phyloP scores from a whole-genome alignment of 2,113 vertebrate genomes.

The Carassius gibelio region DNA sequence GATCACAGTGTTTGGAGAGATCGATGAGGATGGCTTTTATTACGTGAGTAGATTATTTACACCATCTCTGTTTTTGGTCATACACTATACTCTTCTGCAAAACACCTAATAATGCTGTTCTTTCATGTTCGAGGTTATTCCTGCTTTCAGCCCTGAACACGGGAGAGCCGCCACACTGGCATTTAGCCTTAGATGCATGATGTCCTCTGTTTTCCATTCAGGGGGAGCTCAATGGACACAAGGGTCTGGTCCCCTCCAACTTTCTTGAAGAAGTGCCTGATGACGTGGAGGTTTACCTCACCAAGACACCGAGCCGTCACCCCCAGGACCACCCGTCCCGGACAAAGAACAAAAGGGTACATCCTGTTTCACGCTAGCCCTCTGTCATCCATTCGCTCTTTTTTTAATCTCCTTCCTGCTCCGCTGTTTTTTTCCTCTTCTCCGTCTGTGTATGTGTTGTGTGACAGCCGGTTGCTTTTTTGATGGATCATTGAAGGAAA shows the following conservation, averaged over 20 bases:
- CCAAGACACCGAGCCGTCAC: slow-evolving; percentile 79
- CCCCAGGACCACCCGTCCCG: slow-evolving; percentile 80
- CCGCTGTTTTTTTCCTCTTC: slow-evolving; percentile 44
- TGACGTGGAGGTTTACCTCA: slow-evolving; percentile 95
- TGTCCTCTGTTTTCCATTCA: slow-evolving; percentile 59
- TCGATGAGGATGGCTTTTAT: slow-evolving; percentile 98
- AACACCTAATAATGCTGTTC: neutral
- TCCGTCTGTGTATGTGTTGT: slow-evolving; percentile 68
- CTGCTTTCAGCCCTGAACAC: neutral
- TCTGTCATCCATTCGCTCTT: slow-evolving; percentile 71
- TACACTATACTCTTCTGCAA: too few species aligned
- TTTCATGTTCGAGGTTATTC: neutral
- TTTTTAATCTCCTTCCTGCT: slow-evolving; percentile 67
- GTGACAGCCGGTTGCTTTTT: slow-evolving; percentile 40
- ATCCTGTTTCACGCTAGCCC: slow-evolving; percentile 80
- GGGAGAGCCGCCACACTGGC: neutral
- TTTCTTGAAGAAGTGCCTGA: slow-evolving; percentile 99
- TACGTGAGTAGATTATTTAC: slow-evolving; percentile 82
- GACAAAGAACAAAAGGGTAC: slow-evolving; percentile 96
- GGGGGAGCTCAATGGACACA: slow-evolving; percentile 98
- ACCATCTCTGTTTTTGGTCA: neutral
- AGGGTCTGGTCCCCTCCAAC: slow-evolving; percentile 97
- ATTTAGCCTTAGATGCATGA: neutral
- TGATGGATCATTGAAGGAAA: slow-evolving; percentile 60
- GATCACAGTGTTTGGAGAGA: slow-evolving; percentile 92